A percentile compares a stretch with the other conserved stretches of the same genome.
phyloP scores from a whole-genome alignment of 2,113 vertebrate species.

The Campylomormyrus numenius region DNA sequence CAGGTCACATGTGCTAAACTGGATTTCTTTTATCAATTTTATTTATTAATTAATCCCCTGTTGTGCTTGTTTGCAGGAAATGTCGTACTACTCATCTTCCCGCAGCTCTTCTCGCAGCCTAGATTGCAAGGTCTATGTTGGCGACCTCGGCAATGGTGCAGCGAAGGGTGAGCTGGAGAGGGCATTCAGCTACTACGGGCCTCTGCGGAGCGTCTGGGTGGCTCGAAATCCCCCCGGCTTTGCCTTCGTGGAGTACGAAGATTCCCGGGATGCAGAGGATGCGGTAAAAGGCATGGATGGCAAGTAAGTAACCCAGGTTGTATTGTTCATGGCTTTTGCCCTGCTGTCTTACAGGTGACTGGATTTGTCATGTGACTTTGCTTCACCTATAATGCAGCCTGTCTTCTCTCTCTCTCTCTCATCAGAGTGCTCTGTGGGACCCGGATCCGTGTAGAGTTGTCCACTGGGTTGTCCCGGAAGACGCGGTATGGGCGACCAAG shows the following conservation, averaged over 20 bases:
- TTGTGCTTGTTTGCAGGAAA: constrained; percentile 20
- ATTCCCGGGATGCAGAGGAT: constrained; percentile 68
- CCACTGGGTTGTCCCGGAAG: constrained; percentile 66
- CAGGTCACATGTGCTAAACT: neutral
- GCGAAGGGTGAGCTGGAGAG: constrained; percentile 69
- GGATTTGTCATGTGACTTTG: neutral
- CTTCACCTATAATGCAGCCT: neutral
- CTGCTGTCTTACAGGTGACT: neutral
- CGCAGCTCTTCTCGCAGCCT: constrained; percentile 57
- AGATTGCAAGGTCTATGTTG: constrained; percentile 25
- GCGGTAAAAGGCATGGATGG: constrained; percentile 73
- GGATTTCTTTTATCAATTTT: neutral
- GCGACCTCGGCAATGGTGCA: constrained; percentile 46
- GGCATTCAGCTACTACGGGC: constrained; percentile 71
- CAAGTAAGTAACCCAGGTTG: constrained; percentile 55
- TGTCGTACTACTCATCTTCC: constrained; percentile 45
- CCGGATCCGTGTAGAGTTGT: constrained; percentile 68
- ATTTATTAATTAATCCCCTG: no score
- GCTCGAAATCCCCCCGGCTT: constrained; percentile 71
- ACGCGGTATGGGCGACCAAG: constrained; percentile 64
- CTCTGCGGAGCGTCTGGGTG: constrained; percentile 67
- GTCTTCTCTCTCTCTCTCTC: neutral
- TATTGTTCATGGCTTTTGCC: neutral
- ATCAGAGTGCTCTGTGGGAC: constrained; percentile 65
- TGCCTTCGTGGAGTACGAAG: constrained; percentile 71